These are phyloP conservation scores for Xestia c-nigrum DNA, from an alignment of 2,888 invertebrate genomes.

Conservation along the genomic window DNA sequence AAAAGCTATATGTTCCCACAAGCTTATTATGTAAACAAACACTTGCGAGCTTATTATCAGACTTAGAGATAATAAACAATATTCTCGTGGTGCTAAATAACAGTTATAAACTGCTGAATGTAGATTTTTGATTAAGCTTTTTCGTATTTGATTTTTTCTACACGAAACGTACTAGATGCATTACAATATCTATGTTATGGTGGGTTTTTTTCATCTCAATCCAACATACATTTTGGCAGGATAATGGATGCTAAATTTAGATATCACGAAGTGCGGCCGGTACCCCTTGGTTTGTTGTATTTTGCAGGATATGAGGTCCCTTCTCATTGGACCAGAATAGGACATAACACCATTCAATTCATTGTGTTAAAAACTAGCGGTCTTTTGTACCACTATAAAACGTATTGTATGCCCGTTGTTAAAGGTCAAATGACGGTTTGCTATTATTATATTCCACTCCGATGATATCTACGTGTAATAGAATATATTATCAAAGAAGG, in stretches of 20 bases:
- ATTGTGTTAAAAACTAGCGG: slow-evolving; percentile 45
- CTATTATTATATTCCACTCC: slow-evolving; percentile 42
- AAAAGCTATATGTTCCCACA: not conserved
- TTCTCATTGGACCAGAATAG: slow-evolving; percentile 47
- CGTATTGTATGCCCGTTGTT: slow-evolving; percentile 43
- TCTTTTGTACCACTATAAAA: slow-evolving; percentile 49
- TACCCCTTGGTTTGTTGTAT: slow-evolving; percentile 37
- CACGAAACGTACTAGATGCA: not conserved
- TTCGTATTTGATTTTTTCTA: not conserved
- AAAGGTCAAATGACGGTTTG: slow-evolving; percentile 47
- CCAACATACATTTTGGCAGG: slow-evolving; percentile 5
- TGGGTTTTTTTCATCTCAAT: not conserved
- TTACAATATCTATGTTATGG: not conserved
- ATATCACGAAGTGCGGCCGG: slow-evolving; percentile 37
- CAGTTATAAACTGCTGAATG: not conserved
- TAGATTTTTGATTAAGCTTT: not conserved
- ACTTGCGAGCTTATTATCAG: not conserved
- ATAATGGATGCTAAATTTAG: slow-evolving; percentile 61
- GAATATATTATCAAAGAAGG: slow-evolving; percentile 17
- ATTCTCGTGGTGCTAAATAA: too few relatives aligned
- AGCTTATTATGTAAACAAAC: not conserved
- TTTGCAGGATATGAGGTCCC: slow-evolving; percentile 65
- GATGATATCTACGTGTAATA: slow-evolving; percentile 1
- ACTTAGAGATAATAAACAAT: not conserved
- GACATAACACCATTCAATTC: slow-evolving; percentile 28